phyloP scores from a whole-genome alignment of 2,113 vertebrate genomes.

The Herpetotheres cachinnans region DNA sequence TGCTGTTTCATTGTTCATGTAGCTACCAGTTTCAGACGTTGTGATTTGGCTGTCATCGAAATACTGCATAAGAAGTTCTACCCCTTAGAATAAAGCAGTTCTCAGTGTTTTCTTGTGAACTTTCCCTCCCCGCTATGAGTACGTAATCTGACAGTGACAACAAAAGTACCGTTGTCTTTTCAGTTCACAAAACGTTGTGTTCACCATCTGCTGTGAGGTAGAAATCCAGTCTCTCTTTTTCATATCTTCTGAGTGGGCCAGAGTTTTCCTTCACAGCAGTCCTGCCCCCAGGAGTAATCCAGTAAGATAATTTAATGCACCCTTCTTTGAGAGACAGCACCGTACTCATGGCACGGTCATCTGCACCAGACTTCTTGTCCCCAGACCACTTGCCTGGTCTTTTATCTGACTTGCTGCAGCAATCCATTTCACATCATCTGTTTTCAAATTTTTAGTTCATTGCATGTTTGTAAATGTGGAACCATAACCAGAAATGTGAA shows the following conservation, averaged over 20 bases:
- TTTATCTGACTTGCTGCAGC: neutral
- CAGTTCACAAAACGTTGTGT: neutral
- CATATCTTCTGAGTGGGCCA: neutral
- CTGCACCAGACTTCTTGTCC: neutral
- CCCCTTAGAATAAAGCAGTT: neutral
- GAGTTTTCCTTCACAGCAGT: neutral
- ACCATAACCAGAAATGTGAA: neutral
- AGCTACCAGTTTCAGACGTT: neutral
- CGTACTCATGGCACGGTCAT: neutral
- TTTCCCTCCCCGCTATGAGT: neutral
- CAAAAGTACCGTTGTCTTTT: neutral
- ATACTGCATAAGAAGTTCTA: neutral
- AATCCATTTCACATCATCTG: neutral
- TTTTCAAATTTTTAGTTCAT: neutral
- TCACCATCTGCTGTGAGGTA: neutral
- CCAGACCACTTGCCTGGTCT: neutral
- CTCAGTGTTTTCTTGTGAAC: neutral
- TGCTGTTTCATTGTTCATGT: neutral
- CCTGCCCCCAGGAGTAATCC: neutral
- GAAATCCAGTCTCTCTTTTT: neutral
- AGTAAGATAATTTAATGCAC: neutral
- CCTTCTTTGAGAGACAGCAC: neutral
- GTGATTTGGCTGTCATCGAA: neutral
- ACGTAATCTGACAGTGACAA: neutral
- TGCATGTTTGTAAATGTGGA: neutral